Base-by-base conservation (phyloP, 2,113 vertebrate genomes). In the Chamaea fasciata region DNA sequence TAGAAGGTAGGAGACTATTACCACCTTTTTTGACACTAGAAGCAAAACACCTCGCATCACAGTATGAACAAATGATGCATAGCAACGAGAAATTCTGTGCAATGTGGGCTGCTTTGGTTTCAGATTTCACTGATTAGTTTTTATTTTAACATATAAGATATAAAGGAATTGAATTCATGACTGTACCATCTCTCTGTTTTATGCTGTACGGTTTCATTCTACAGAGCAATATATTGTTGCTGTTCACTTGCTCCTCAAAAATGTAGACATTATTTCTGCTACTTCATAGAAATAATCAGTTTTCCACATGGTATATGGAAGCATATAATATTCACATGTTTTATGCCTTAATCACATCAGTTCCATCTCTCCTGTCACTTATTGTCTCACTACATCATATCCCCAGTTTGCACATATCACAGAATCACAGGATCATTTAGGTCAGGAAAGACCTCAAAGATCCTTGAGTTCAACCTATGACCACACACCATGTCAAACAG, bases 131-230 rank as follows among this genome's bases (percentile, higher is more conserved):
- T 42, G 47, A 84, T 86, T 76, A 68, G 28, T 75, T 88, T 76
- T 95, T 87, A 82, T 80, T 96, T 95, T 91, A 82, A 69, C 21
- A 42, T 77, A 18, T 28, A 68, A 83, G 44, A 41, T 41, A 95
- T 8, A 49, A 27, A 64, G 90, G 95, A 68, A 57, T 64, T 70
- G 63, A 79, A 91, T 94, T 92, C 33, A 35, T 82, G 57, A 74
- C 71, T 31, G 21, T 77, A 33, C 31, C 11, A 57, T 83, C 70
- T 59, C 53, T 78, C 52, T 74, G 15, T 27, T 63, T 74, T 59
- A n/a, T 5, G 7, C 17, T 68, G 27, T 52, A 77, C 47, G 52
- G 15, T 35, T 70, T 77, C 6, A 50, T 44, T 93, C 42, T 50
- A 4, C n/a, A 55, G 16, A 81, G 14, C 1, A 62, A 63, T 46